These are phyloP conservation scores for Archilochus colubris DNA, from an alignment of 2,113 vertebrate genomes.

Conservation along the genomic window DNA sequence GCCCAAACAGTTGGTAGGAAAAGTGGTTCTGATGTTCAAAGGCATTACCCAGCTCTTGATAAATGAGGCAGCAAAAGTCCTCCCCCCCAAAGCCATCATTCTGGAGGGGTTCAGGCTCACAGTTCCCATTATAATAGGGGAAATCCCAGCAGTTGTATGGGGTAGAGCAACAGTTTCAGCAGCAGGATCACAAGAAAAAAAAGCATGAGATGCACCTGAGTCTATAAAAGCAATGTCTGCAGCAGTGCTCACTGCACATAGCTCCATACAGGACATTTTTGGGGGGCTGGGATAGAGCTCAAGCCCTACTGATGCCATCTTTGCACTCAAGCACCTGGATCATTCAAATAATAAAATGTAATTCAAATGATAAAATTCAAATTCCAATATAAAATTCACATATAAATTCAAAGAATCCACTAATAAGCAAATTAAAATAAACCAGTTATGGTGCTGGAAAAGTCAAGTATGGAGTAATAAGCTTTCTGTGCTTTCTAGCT, in stretches of 20 bases:
- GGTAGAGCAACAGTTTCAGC: neutral
- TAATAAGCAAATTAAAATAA: neutral
- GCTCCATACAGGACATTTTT: neutral
- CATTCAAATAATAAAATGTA: no score
- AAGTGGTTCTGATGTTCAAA: fast-evolving
- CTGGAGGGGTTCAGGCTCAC: neutral
- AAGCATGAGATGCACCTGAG: neutral
- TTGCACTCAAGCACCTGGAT: neutral
- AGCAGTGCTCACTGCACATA: fast-evolving
- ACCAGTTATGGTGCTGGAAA: neutral
- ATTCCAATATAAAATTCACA: no score
- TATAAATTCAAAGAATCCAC: no score
- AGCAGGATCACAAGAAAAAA: neutral
- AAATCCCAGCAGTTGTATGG: neutral
- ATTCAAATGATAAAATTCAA: no score
- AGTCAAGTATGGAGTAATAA: neutral
- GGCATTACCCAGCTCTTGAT: neutral
- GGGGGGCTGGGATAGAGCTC: neutral
- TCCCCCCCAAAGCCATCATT: neutral
- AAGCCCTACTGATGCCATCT: fast-evolving
- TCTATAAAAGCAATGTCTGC: neutral
- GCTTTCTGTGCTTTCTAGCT: neutral
- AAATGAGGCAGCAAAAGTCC: neutral
- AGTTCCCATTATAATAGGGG: neutral
- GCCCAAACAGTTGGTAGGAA: neutral